Conservation (phyloP, 2,113 vertebrate genomes). For the Prietella phreatophila region DNA sequence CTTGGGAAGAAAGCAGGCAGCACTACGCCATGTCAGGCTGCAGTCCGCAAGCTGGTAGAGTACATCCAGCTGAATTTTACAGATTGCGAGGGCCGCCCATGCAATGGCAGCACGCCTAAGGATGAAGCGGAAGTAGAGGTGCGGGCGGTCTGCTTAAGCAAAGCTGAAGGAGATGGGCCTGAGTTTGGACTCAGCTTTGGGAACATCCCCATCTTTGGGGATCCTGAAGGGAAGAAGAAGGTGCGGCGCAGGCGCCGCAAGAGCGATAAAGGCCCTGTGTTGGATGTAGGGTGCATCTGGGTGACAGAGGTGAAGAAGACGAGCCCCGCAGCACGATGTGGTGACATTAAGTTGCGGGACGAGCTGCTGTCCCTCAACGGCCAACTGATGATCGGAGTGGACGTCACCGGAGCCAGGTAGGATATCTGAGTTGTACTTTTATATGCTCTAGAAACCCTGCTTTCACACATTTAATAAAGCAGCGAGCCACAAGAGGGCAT, state of each 20-base stretch:
- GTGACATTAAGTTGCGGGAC: slow-evolving; percentile 85
- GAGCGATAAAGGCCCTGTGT: slow-evolving; percentile 78
- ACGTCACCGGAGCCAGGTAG: slow-evolving; percentile 92
- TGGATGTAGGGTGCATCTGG: slow-evolving; percentile 94
- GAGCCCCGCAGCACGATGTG: slow-evolving; percentile 83
- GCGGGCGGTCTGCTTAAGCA: slow-evolving; percentile 80
- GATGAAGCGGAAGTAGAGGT: slow-evolving; percentile 79
- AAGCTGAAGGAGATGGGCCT: slow-evolving; percentile 67
- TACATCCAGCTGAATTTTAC: slow-evolving; percentile 92
- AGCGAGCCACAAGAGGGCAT: not conserved
- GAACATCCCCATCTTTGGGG: slow-evolving; percentile 92
- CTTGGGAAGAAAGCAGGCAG: slow-evolving; percentile 56
- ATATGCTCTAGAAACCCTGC: not conserved
- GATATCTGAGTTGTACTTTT: slow-evolving; percentile 22
- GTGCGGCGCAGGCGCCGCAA: slow-evolving; percentile 78
- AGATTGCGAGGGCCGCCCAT: slow-evolving; percentile 62
- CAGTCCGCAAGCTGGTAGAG: slow-evolving; percentile 86
- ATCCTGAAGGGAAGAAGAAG: slow-evolving; percentile 84
- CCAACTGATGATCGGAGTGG: slow-evolving; percentile 94
- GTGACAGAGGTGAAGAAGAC: slow-evolving; percentile 91
- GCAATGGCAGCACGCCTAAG: slow-evolving; percentile 9
- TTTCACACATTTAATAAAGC: slow-evolving; percentile 12
- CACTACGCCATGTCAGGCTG: slow-evolving; percentile 77
- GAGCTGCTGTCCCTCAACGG: slow-evolving; percentile 94
- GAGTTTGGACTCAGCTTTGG: slow-evolving; percentile 92